A percentile compares a stretch with the other conserved stretches of the same genome.
Evolutionary conservation across 2,113 vertebrate genomes (phyloP).

Genomic region (Tricholaema leucomelas): DNA sequence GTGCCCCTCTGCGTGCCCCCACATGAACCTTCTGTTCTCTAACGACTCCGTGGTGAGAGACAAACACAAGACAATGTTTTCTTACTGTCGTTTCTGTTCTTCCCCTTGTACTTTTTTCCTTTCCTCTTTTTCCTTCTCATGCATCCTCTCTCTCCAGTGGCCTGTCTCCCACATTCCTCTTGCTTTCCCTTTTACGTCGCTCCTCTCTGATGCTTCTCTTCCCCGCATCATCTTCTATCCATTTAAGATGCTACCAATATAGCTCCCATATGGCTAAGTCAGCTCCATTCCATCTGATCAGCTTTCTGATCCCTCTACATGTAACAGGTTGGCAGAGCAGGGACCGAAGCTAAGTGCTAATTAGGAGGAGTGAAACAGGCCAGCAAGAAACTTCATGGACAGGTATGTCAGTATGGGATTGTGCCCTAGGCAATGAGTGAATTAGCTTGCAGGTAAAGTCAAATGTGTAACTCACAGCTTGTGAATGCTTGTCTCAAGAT

Average conservation of each 20-base stretch:
- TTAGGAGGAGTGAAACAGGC: slow-evolving; percentile 14
- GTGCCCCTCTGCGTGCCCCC: not conserved
- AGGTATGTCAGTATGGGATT: not conserved
- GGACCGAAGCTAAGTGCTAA: not conserved
- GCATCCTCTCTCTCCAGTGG: not conserved
- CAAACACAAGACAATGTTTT: not conserved
- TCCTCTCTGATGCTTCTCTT: not conserved
- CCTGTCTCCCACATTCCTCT: not conserved
- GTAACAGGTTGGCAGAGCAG: slow-evolving; percentile 24
- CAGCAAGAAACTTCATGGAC: not conserved
- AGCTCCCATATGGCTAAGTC: not conserved
- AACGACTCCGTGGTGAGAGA: not conserved
- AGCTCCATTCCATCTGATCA: not conserved
- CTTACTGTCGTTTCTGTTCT: slow-evolving; percentile 26
- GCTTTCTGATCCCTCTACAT: not conserved
- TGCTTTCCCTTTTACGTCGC: not conserved
- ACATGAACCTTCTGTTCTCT: not conserved
- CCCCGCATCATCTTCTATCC: not conserved
- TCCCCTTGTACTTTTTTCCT: not conserved
- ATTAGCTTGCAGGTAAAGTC: not conserved
- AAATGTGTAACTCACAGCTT: not conserved
- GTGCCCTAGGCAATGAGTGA: not conserved
- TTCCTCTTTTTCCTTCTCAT: not conserved
- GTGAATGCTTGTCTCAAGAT: not conserved
- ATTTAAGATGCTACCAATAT: not conserved